Evolutionary conservation across 2,888 invertebrate genomes (phyloP), one percentile per base, ranked within the genome.

Genomic region (Geophilus truncorum): DNA sequence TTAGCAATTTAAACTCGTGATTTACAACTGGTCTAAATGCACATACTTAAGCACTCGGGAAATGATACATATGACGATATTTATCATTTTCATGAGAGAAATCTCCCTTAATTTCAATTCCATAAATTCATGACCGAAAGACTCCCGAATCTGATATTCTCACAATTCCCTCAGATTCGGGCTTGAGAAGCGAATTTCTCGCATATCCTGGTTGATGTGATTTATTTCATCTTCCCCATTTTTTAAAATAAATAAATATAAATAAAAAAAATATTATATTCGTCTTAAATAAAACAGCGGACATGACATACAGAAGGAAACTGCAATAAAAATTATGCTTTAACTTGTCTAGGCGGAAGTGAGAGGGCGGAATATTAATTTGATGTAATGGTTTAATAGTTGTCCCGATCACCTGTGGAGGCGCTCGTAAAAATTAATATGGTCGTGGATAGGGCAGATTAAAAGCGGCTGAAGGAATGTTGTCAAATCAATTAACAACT

Each of bases 401-500:
- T 62, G 57, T 62, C 23, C 21, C 57, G 57, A 62, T 62, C 57
- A 62, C 57, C 57, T 62, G 57, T 62, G 57, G 57, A 62, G 57
- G 57, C 57, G 57, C 57, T 62, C 57, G 57, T 62, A 62, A 62
- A 62, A 62, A 62, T 62, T 62, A 62, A 62, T 62, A 62, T 23
- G 23, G 2, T 62, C 21, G 57, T 15, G 15, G 40, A 40, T 40
- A 40, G 40, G 40, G 5, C 40, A 40, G 5, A 34, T 34, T 34
- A 34, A 34, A 34, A 21, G 21, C 21, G 21, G 57, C 10, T 23
- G 57, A 62, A 62, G 57, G 57, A 62, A 62, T 62, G 57, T 62
- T 23, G 57, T 62, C 57, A 62, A 62, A 62, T 62, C 57, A 62
- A 62, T 62, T 62, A 62, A 62, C 57, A 62, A 23, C 21, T 23